Evolutionary conservation across 2,113 vertebrate genomes (phyloP).

Genomic region (Columba janthina): DNA sequence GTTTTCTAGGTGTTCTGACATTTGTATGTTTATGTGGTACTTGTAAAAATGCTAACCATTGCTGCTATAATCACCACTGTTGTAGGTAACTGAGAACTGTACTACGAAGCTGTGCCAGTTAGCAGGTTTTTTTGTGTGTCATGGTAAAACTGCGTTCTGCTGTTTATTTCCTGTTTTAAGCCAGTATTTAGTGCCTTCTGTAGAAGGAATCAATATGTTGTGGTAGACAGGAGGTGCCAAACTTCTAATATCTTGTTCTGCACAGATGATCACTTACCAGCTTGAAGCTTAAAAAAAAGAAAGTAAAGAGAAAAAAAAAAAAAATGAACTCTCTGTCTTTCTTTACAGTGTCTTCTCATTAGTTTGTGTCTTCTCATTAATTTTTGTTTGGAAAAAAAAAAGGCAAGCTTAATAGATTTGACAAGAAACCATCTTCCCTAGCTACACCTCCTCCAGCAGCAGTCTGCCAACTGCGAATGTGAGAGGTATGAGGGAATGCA

Average conservation of each 20-base stretch:
- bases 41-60: conserved; percentile 64
- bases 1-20: conserved; percentile 61
- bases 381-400: not conserved
- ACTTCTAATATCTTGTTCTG: conserved; percentile 21
- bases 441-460: not conserved
- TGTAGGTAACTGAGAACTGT: conserved; percentile 55
- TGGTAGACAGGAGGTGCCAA: conserved; percentile 44
- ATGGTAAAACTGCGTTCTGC: conserved; percentile 33
- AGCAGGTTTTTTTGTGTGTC: conserved; percentile 24
- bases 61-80: conserved; percentile 64
- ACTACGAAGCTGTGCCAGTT: conserved; percentile 47
- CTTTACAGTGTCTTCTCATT: not conserved
- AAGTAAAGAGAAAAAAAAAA: not conserved
- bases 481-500: not conserved
- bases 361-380: not conserved
- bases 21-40: conserved; percentile 39
- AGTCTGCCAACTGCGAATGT: not conserved
- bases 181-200: conserved; percentile 61
- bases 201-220: conserved; percentile 59
- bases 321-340: not conserved
- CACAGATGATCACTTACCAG: conserved; percentile 10
- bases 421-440: not conserved
- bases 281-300: not conserved
- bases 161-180: conserved; percentile 59
- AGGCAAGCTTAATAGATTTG: not conserved